A percentile compares a stretch with the other conserved stretches of the same genome.
Evolutionary conservation across 2,113 vertebrate genomes (phyloP).

Genomic region (Acanthisitta chloris): DNA sequence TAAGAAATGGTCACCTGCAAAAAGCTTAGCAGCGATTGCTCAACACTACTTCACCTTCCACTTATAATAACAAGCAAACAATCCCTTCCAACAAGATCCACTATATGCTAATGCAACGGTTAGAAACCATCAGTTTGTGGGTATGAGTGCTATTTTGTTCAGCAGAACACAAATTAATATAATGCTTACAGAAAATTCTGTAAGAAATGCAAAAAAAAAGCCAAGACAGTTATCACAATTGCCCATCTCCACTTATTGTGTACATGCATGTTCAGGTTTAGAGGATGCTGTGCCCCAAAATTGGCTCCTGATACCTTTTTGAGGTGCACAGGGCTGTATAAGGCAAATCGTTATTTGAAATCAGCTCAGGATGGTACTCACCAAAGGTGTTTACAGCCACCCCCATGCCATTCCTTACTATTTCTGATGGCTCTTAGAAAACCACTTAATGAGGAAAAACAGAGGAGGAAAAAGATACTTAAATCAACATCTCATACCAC

Average conservation of each 20-base stretch:
- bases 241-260: not conserved
- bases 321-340: not conserved
- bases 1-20: no score
- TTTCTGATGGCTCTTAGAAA: not conserved
- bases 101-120: not conserved
- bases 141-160: not conserved
- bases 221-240: not conserved
- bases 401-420: not conserved
- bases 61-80: not conserved
- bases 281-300: not conserved
- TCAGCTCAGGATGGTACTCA: not conserved
- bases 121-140: not conserved
- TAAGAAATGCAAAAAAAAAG: not conserved
- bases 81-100: not conserved
- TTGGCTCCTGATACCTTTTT: not conserved
- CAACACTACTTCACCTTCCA: not conserved
- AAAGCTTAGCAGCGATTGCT: not conserved
- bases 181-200: not conserved
- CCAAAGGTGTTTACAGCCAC: not conserved
- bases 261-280: not conserved
- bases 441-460: not conserved
- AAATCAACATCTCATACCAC: not conserved
- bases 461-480: not conserved
- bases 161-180: not conserved
- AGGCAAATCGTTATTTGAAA: not conserved